These are phyloP conservation scores for Meriones psammophilus DNA, from an alignment of 2,797 vertebrate genomes.

Conservation along the genomic window DNA sequence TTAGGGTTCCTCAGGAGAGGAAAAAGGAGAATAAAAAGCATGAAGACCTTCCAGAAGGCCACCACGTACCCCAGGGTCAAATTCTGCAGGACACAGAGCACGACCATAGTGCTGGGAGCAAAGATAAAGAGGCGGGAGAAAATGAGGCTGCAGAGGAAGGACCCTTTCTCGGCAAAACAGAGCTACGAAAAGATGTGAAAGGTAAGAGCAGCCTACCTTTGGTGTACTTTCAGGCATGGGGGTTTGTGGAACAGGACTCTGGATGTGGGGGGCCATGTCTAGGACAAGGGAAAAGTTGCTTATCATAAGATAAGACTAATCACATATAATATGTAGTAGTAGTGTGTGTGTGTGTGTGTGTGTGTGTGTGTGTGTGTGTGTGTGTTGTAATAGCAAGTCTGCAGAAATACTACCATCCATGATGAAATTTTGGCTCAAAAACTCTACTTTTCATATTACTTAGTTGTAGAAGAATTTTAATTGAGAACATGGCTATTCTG, in stretches of 20 bases:
- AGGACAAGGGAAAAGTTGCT: too few species aligned
- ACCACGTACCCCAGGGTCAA: accelerated
- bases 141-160: neutral
- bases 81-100: neutral
- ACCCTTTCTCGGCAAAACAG: neutral
- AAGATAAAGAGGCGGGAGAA: neutral
- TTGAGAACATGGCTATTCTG: too few species aligned
- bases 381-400: neutral
- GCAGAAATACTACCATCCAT: neutral
- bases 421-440: neutral
- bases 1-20: neutral
- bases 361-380: too few species aligned
- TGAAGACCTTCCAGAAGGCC: neutral
- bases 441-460: neutral
- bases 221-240: neutral
- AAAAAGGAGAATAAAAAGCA: slow-evolving; percentile 23
- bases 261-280: too few species aligned
- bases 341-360: too few species aligned
- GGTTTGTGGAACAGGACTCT: neutral
- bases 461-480: neutral
- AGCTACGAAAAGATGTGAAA: neutral
- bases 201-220: neutral
- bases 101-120: neutral
- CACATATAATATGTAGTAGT: neutral
- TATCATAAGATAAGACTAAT: neutral